Evolutionary conservation across 2,888 invertebrate species (phyloP).

Genomic region (Agrotis segetum): DNA sequence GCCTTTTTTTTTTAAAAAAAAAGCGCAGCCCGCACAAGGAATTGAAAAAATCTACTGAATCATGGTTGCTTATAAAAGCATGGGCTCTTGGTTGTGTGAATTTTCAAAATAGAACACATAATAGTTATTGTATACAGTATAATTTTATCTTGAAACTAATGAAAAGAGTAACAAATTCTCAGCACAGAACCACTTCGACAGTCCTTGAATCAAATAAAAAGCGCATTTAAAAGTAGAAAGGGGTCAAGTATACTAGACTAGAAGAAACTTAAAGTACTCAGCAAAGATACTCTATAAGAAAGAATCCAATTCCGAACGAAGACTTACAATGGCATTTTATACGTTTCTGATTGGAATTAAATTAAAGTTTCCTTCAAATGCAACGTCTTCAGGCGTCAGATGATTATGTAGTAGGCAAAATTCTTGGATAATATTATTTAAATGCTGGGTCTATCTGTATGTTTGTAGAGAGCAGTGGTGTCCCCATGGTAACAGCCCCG

Average conservation of each 20-base stretch:
- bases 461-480: no score
- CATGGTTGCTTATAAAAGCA: no score
- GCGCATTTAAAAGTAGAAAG: neutral
- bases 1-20: no score
- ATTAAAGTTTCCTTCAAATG: slow-evolving; percentile 36
- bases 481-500: no score
- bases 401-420: neutral
- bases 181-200: neutral
- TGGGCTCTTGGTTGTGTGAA: no score
- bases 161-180: neutral
- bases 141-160: neutral
- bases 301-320: slow-evolving; percentile 24
- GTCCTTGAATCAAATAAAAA: slow-evolving; percentile 13
- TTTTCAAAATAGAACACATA: no score
- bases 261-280: slow-evolving; percentile 18
- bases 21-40: no score
- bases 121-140: no score
- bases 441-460: no score
- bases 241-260: slow-evolving; percentile 3
- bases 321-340: slow-evolving; percentile 35
- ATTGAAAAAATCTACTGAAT: no score
- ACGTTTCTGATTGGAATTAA: slow-evolving; percentile 43
- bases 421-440: neutral
- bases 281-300: slow-evolving; percentile 11
- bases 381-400: neutral